These are phyloP conservation scores for Chelon auratus DNA, from an alignment of 2,797 vertebrate genomes.

Conservation along the genomic window DNA sequence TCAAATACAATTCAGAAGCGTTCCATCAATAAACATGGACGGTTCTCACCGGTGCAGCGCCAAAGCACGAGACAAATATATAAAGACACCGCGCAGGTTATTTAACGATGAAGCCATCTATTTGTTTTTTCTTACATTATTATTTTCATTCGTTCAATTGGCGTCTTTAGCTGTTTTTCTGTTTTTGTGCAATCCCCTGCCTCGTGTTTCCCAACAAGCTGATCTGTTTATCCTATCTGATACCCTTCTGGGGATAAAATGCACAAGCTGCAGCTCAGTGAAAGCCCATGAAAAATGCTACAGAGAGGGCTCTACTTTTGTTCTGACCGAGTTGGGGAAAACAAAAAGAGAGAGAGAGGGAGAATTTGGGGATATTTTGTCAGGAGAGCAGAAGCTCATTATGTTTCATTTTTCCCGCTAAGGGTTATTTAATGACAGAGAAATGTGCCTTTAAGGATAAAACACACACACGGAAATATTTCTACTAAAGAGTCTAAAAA, in stretches of 20 bases:
- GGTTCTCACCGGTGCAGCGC: slow-evolving; percentile 37
- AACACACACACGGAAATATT: slow-evolving; percentile 1
- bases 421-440: slow-evolving; percentile 4
- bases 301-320: slow-evolving; percentile 7
- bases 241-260: slow-evolving; percentile 29
- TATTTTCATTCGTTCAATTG: background rate
- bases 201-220: slow-evolving; percentile 34
- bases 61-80: slow-evolving; percentile 51
- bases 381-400: slow-evolving; percentile 7
- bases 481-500: background rate
- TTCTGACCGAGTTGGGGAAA: slow-evolving; percentile 7
- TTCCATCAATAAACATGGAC: slow-evolving; percentile 59
- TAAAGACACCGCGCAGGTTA: slow-evolving; percentile 38
- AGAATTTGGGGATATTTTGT: background rate
- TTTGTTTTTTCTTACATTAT: background rate
- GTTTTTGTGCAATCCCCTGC: slow-evolving; percentile 23
- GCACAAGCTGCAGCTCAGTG: slow-evolving; percentile 31
- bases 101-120: slow-evolving; percentile 59
- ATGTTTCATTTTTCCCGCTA: background rate
- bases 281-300: slow-evolving; percentile 26
- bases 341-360: background rate
- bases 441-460: background rate
- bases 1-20: slow-evolving; percentile 72
- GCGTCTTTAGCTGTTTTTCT: slow-evolving; percentile 16
- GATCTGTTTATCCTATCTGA: slow-evolving; percentile 51